phyloP scores from a whole-genome alignment of 2,888 invertebrate species.

The Idaea straminata region DNA sequence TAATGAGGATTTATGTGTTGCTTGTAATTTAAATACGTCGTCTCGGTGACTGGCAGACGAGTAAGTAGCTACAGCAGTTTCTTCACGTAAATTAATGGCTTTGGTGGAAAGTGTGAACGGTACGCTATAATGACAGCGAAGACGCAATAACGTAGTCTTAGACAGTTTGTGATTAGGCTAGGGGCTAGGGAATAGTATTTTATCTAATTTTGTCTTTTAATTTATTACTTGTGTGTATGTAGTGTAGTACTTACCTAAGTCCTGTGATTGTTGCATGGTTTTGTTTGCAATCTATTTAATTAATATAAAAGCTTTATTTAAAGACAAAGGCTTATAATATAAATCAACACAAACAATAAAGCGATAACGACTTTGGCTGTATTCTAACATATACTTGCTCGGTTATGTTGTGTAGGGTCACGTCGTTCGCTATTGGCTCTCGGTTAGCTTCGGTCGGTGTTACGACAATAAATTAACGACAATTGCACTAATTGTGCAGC shows the following conservation, averaged over 20 bases:
- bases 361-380: slow-evolving; percentile 1
- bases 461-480: slow-evolving; percentile 71
- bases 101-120: slow-evolving; percentile 18
- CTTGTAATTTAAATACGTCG: slow-evolving; percentile 29
- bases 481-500: slow-evolving; percentile 77
- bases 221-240: too few relatives aligned
- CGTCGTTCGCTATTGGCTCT: slow-evolving; percentile 24
- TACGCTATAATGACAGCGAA: not conserved
- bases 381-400: not conserved
- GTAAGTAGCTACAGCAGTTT: slow-evolving; percentile 16
- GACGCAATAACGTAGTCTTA: not conserved
- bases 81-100: slow-evolving; percentile 24
- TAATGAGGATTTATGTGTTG: slow-evolving; percentile 47
- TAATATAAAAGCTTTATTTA: not conserved
- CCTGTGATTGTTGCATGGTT: not conserved
- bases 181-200: not conserved
- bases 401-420: slow-evolving; percentile 3
- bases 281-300: not conserved
- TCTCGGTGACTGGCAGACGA: slow-evolving; percentile 30
- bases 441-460: slow-evolving; percentile 45
- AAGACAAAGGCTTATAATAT: not conserved
- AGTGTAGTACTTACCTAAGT: too few relatives aligned
- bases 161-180: not conserved
- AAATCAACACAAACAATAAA: slow-evolving; percentile 1
- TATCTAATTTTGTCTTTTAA: too few relatives aligned